Evolutionary conservation across 2,797 vertebrate genomes (phyloP).

Genomic region (Anas bernieri): DNA sequence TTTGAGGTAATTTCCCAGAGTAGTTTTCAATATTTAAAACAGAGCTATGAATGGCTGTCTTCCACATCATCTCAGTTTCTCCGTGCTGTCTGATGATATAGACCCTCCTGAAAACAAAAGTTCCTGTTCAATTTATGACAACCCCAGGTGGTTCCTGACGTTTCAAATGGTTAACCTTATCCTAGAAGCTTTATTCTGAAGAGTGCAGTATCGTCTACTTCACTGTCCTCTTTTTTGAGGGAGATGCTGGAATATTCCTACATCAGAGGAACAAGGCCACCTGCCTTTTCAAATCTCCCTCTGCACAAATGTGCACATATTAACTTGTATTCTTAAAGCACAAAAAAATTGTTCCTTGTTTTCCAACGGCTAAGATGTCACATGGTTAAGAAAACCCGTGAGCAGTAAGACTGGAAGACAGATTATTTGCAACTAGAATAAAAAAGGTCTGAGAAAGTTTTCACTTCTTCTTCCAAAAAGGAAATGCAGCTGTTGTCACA

Average conservation of each 20-base stretch:
- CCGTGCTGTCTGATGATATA: neutral
- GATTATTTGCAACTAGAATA: neutral
- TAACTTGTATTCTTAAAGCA: neutral
- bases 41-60: neutral
- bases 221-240: neutral
- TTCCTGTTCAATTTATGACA: neutral
- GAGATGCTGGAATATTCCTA: neutral
- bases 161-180: neutral
- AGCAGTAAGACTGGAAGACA: neutral
- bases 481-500: conserved; percentile 27
- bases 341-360: neutral
- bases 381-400: neutral
- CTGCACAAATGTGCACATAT: neutral
- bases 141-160: neutral
- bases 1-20: conserved; percentile 3
- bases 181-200: neutral
- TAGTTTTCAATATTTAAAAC: neutral
- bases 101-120: neutral
- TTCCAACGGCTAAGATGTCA: neutral
- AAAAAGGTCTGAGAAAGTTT: conserved; percentile 43
- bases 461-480: conserved; percentile 51
- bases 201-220: neutral
- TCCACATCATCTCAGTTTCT: neutral
- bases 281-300: neutral
- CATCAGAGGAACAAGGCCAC: neutral